Conservation (phyloP, 2,113 vertebrate species). For the Platanista minor region DNA sequence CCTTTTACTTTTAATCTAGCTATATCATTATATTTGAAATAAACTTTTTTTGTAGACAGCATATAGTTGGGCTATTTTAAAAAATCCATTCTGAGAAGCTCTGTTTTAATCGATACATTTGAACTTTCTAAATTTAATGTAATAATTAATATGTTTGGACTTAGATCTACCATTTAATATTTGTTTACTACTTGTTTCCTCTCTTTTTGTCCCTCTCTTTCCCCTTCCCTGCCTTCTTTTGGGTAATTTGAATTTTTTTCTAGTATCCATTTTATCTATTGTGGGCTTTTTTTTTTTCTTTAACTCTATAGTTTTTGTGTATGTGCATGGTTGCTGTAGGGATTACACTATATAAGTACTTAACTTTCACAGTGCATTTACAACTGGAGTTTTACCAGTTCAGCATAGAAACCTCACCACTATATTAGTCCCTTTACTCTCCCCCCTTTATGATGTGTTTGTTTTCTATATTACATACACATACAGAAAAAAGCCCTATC, state of each 20-base stretch:
- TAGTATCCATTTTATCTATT: not conserved
- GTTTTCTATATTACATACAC: not conserved
- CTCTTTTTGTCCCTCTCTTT: not conserved
- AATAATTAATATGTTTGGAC: not conserved
- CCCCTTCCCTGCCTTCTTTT: not conserved
- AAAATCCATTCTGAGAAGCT: not conserved
- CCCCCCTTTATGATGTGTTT: not conserved
- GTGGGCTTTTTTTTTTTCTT: too few species aligned
- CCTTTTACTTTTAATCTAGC: not conserved
- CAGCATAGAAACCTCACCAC: not conserved
- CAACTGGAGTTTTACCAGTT: not conserved
- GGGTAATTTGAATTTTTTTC: not conserved
- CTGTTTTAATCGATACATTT: not conserved
- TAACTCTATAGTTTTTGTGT: not conserved
- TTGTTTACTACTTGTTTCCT: not conserved
- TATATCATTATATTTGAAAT: not conserved
- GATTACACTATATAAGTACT: not conserved
- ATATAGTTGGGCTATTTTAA: not conserved
- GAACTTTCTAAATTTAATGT: not conserved
- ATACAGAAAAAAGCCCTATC: not conserved
- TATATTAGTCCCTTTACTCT: not conserved
- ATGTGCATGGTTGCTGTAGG: not conserved
- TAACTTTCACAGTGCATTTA: not conserved
- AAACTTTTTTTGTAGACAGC: not conserved
- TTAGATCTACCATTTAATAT: not conserved